A percentile compares a stretch with the other conserved stretches of the same genome.
phyloP scores from a whole-genome alignment of 2,888 invertebrate species.

The Cabera pusaria region DNA sequence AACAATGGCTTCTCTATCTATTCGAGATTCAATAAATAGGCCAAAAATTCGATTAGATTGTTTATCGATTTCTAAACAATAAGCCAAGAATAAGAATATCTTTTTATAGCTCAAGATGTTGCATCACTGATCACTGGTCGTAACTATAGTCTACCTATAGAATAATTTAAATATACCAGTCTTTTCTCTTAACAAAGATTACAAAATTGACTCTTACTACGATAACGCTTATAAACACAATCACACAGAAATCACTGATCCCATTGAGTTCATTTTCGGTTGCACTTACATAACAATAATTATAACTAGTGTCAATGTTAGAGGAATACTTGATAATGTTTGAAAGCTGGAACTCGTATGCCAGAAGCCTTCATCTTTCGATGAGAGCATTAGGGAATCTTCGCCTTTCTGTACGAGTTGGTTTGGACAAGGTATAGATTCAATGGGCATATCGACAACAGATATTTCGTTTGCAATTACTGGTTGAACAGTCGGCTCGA shows the following conservation, averaged over 20 bases:
- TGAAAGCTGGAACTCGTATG: conserved; percentile 50
- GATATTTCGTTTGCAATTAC: conserved; percentile 49
- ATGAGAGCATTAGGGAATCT: conserved; percentile 72
- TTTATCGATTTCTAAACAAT: no score
- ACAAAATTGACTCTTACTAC: conserved; percentile 26
- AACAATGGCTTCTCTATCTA: no score
- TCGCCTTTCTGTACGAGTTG: conserved; percentile 59
- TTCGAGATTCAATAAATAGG: no score
- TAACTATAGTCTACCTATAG: conserved; percentile 31
- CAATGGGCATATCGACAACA: conserved; percentile 57
- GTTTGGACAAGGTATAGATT: conserved; percentile 59
- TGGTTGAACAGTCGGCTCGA: conserved; percentile 55
- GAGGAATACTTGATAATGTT: conserved; percentile 40
- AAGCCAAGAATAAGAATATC: no score
- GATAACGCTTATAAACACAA: conserved; percentile 23
- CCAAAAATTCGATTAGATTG: no score
- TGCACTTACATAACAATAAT: conserved; percentile 37
- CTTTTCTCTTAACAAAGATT: conserved; percentile 59
- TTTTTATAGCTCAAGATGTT: conserved; percentile 18
- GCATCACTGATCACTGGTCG: conserved; percentile 27
- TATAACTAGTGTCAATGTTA: conserved; percentile 46
- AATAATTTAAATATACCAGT: conserved; percentile 70
- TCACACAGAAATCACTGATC: conserved; percentile 30
- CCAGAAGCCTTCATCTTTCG: conserved; percentile 71
- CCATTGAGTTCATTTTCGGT: conserved; percentile 20